Conservation (phyloP, 2,113 vertebrate species). For the Penelope pileata region DNA sequence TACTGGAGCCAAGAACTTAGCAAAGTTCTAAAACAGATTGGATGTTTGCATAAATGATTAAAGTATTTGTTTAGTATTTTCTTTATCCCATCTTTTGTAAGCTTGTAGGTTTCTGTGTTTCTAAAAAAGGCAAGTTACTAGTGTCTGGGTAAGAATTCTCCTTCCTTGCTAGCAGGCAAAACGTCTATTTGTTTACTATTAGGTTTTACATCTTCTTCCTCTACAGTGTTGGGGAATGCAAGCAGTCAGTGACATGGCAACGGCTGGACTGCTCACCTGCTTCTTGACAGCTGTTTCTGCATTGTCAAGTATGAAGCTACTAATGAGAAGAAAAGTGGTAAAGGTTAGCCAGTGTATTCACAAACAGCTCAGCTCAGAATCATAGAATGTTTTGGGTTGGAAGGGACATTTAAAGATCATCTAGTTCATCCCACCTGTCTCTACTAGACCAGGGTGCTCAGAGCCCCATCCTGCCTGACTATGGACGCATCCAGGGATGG, state of each 20-base stretch:
- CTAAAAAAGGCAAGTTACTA: neutral
- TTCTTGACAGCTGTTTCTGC: neutral
- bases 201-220: neutral
- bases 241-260: neutral
- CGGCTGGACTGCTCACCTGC: rapidly evolving
- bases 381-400: neutral
- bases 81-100: neutral
- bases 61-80: neutral
- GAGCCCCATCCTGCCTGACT: neutral
- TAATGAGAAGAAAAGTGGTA: neutral
- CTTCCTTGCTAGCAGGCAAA: neutral
- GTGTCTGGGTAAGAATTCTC: neutral
- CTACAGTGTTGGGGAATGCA: neutral
- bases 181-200: neutral
- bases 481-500: neutral
- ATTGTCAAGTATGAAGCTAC: neutral
- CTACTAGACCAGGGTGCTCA: neutral
- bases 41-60: neutral
- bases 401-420: neutral
- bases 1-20: neutral
- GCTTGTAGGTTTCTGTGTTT: neutral
- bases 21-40: neutral
- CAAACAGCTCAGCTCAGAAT: neutral
- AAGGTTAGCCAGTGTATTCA: neutral
- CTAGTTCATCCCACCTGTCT: neutral